These are phyloP conservation scores for Crematogaster levior DNA, from an alignment of 2,888 invertebrate genomes.

Conservation along the genomic window DNA sequence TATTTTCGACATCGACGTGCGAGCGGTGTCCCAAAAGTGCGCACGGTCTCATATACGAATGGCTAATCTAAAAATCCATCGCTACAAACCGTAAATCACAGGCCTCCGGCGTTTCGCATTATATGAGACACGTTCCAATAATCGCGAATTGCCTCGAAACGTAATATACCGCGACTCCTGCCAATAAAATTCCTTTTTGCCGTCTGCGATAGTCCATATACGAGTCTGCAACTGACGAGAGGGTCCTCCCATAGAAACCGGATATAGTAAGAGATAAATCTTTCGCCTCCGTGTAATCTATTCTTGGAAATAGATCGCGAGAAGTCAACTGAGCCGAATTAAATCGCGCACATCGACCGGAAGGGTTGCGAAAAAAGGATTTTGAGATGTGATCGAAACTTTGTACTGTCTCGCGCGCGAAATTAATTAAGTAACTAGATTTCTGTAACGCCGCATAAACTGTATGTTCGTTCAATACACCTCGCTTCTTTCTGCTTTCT, in stretches of 20 bases:
- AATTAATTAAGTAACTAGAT: slow-evolving; percentile 35
- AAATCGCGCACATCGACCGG: slow-evolving; percentile 37
- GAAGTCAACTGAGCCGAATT: slow-evolving; percentile 19
- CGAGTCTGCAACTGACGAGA: slow-evolving; percentile 52
- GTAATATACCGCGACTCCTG: slow-evolving; percentile 54
- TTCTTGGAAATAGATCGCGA: slow-evolving; percentile 38
- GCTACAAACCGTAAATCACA: slow-evolving; percentile 40
- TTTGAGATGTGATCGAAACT: slow-evolving; percentile 13
- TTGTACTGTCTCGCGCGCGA: not conserved
- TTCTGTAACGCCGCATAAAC: slow-evolving; percentile 11
- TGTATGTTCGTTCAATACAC: not conserved
- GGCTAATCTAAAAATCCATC: slow-evolving; percentile 50
- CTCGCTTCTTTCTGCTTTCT: not conserved
- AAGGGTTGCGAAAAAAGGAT: slow-evolving; percentile 1
- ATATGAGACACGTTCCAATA: slow-evolving; percentile 58
- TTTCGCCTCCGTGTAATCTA: slow-evolving; percentile 20
- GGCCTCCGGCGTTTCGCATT: slow-evolving; percentile 48
- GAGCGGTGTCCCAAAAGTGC: slow-evolving; percentile 16
- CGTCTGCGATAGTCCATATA: slow-evolving; percentile 47
- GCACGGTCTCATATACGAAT: not conserved
- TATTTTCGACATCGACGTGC: not conserved
- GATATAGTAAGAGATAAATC: slow-evolving; percentile 50
- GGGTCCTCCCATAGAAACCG: slow-evolving; percentile 26
- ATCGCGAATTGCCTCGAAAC: slow-evolving; percentile 57
- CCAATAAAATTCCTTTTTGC: slow-evolving; percentile 58